Conservation (phyloP, 2,888 invertebrate species). For the Ecdyonurus torrentis region DNA sequence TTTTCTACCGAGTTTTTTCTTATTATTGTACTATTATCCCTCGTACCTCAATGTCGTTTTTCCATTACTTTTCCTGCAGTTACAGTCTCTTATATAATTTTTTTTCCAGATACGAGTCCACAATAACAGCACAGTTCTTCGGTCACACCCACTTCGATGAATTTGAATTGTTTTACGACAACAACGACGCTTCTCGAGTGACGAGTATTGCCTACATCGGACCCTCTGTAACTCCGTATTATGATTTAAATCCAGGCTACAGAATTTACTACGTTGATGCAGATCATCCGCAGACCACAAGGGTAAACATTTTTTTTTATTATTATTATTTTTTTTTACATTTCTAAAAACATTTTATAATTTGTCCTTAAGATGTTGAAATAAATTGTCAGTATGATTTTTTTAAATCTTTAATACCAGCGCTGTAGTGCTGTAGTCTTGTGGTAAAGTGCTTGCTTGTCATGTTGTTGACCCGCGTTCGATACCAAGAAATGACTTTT, state of each 20-base stretch:
- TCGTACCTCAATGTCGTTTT: too few species aligned
- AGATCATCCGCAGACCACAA: slow-evolving; percentile 65
- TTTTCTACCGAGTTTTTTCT: not conserved
- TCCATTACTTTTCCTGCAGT: not conserved
- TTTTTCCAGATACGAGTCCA: slow-evolving; percentile 52
- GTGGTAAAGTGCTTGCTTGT: too few species aligned
- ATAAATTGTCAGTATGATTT: too few species aligned
- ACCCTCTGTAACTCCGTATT: slow-evolving; percentile 88
- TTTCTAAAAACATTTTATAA: not conserved
- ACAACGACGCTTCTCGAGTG: slow-evolving; percentile 60
- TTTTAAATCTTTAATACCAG: too few species aligned
- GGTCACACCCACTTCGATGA: slow-evolving; percentile 92
- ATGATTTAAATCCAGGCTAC: slow-evolving; percentile 85
- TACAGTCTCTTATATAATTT: not conserved
- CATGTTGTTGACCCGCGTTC: too few species aligned
- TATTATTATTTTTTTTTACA: slow-evolving; percentile 13
- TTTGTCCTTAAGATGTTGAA: too few species aligned
- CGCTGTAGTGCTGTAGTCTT: too few species aligned
- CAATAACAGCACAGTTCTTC: slow-evolving; percentile 79
- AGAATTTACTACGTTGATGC: slow-evolving; percentile 92
- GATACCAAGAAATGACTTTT: too few species aligned
- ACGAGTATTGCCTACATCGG: slow-evolving; percentile 81
- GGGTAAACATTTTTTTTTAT: too few species aligned
- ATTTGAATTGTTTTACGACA: slow-evolving; percentile 85
- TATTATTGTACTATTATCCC: too few species aligned